Evolutionary conservation across 2,888 invertebrate species (phyloP).

Genomic region (Andrena hattorfiana): DNA sequence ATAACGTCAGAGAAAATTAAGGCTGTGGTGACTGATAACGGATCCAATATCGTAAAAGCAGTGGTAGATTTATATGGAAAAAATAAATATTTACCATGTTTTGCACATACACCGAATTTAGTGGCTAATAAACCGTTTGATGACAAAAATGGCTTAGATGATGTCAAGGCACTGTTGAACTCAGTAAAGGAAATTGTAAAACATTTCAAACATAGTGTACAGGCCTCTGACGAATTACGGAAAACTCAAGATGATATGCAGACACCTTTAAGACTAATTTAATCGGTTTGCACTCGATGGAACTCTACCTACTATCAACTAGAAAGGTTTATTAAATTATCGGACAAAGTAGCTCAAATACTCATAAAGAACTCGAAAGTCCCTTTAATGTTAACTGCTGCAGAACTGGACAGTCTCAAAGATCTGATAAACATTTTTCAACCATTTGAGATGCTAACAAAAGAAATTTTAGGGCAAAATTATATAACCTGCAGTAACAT

Average conservation of each 20-base stretch:
- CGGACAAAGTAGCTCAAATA: neutral
- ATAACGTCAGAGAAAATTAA: neutral
- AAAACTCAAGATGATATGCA: neutral
- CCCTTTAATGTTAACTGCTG: neutral
- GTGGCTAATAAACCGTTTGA: too few species aligned
- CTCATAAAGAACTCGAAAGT: neutral
- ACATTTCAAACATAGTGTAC: too few species aligned
- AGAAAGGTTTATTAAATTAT: neutral
- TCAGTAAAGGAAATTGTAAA: too few species aligned
- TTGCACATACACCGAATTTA: too few species aligned
- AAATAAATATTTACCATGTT: too few species aligned
- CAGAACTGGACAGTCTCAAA: slow-evolving; percentile 3
- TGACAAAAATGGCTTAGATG: too few species aligned
- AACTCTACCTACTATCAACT: neutral
- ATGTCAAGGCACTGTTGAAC: too few species aligned
- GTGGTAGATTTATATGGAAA: neutral
- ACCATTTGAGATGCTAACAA: slow-evolving; percentile 4
- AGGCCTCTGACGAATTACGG: neutral
- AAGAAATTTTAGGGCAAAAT: slow-evolving; percentile 6
- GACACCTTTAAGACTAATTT: too few species aligned
- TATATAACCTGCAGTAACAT: neutral
- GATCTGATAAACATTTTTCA: neutral
- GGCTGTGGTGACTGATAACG: neutral
- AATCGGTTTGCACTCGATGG: too few species aligned
- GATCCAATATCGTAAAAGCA: neutral